phyloP scores from a whole-genome alignment of 2,888 invertebrate species.

The Isoperla grammatica region DNA sequence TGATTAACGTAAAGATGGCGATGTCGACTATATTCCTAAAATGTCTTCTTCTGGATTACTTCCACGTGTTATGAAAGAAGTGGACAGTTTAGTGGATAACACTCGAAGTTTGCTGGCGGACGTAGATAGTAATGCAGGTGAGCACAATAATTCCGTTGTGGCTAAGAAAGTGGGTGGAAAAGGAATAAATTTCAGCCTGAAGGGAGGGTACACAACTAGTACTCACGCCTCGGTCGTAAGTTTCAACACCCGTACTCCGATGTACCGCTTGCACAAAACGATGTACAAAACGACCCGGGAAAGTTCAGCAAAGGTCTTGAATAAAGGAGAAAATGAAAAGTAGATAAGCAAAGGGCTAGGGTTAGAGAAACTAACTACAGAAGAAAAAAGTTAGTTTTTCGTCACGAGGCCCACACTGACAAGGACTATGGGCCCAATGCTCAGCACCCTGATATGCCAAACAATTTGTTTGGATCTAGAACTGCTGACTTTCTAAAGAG shows the following conservation, averaged over 20 bases:
- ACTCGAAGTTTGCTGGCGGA: slow-evolving; percentile 31
- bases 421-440: slow-evolving; percentile 5
- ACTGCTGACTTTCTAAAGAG: not conserved
- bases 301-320: not conserved
- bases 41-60: too few relatives aligned
- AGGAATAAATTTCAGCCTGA: slow-evolving; percentile 35
- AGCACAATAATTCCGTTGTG: slow-evolving; percentile 36
- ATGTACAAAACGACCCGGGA: not conserved
- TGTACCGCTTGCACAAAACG: not conserved
- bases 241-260: not conserved
- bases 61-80: not conserved
- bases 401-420: not conserved
- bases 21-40: too few relatives aligned
- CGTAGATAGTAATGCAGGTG: slow-evolving; percentile 36
- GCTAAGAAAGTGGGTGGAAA: slow-evolving; percentile 39
- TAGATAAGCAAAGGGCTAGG: not conserved
- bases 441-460: not conserved
- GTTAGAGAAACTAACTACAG: not conserved
- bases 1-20: too few relatives aligned
- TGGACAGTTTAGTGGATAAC: slow-evolving; percentile 5
- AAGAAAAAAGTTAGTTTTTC: not conserved
- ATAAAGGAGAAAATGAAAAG: not conserved
- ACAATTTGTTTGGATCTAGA: not conserved
- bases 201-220: slow-evolving; percentile 34
- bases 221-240: not conserved